Conservation (phyloP, 1,140 invertebrate species). For the Marisa cornuarietis region DNA sequence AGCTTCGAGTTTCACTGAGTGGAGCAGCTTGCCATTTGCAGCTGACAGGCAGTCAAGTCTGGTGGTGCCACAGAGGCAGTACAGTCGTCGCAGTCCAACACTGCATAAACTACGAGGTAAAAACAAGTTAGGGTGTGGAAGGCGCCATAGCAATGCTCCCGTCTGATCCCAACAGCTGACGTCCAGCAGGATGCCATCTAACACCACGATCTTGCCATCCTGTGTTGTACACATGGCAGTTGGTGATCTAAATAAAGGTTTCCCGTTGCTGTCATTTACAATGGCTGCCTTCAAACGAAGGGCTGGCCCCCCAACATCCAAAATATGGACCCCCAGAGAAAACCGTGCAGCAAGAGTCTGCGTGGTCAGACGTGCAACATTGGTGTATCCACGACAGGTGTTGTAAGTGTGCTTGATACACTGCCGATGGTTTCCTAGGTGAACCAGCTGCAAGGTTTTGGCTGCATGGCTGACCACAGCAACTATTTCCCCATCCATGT, state of each 20-base stretch:
- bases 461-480: conserved; percentile 19
- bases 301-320: conserved; percentile 13
- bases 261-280: conserved; percentile 19
- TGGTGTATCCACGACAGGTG: conserved; percentile 12
- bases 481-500: conserved; percentile 9
- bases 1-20: conserved; percentile 10
- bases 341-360: conserved; percentile 11
- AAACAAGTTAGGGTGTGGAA: not conserved
- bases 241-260: conserved; percentile 14
- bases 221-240: conserved; percentile 18
- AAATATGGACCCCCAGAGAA: conserved; percentile 14
- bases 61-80: not conserved
- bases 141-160: not conserved
- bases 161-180: conserved; percentile 17
- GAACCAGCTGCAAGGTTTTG: conserved; percentile 18
- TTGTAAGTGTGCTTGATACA: conserved; percentile 13
- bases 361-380: conserved; percentile 6
- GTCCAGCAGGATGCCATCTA: conserved; percentile 2
- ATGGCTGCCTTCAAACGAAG: conserved; percentile 12
- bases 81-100: conserved; percentile 7
- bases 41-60: conserved; percentile 14
- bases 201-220: conserved; percentile 15
- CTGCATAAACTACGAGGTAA: conserved; percentile 19
- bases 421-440: not conserved
- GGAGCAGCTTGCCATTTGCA: conserved; percentile 10